Base-by-base conservation (phyloP, 2,888 invertebrate species). In the Platycnemis pennipes region DNA sequence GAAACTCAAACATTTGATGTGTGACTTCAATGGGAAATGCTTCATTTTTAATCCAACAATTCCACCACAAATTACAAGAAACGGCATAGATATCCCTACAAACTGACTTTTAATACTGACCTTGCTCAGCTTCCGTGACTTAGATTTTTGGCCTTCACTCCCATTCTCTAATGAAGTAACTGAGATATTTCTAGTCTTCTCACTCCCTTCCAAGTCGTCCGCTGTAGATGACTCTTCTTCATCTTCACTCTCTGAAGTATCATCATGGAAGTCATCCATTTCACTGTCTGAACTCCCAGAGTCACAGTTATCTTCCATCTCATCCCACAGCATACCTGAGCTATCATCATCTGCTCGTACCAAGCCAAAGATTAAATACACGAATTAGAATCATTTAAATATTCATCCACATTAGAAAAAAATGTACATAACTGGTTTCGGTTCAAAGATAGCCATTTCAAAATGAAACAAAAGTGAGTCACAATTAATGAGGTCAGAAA, bases 211-310 rank as follows among this genome's bases (percentile, higher is more conserved):
- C 13, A 44, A n/a, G 37, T 56, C 89, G 42, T 26, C 56, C 8
- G n/a, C 63, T 46, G 46, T 44, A 44, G 56, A 26, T 44, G 63
- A n/a, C 13, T 42, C 26, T 42, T 91, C 63, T 1, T 56, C 63
- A 26, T 69, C 91, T 42, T 91, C 91, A 91, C 91, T 63, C n/a
- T 45, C 91, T 16, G 63, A 63, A 42, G 91, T 22, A 5, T 94
- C 95, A 46, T 95, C 95, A 56, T 95, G 95, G 56, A 94, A 94
- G 16, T 94, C 88, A 46, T 95, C 95, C 16, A 95, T 94, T 26
- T 95, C 95, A 86, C 94, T 95, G 44, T 94, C 95, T 86, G 95
- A 95, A 53, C 94, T 95, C 56, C 94, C 94, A 8, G 94, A 94
- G 77, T 95, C 95, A 56, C 94, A 94, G n/a, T 95, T 94, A 26